These are phyloP conservation scores for Drosophila barbarae DNA, from an alignment of 2,888 invertebrate genomes.

Conservation along the genomic window DNA sequence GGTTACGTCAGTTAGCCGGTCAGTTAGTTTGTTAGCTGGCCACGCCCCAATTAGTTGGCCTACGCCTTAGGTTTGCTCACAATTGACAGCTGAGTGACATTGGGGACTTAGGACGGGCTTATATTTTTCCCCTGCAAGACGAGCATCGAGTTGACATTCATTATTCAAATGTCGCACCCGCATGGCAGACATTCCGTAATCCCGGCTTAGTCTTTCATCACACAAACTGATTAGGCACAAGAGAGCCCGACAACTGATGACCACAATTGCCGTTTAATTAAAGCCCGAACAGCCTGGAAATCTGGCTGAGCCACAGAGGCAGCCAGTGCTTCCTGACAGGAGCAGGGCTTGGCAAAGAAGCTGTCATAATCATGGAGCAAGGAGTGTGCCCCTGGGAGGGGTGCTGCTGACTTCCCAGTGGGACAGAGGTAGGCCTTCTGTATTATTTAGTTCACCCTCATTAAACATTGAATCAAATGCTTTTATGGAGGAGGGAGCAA, in stretches of 20 bases:
- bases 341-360: constrained; percentile 9
- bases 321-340: constrained; percentile 15
- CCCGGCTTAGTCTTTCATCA: constrained; percentile 51
- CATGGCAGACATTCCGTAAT: constrained; percentile 45
- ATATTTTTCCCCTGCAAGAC: constrained; percentile 46
- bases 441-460: constrained; percentile 44
- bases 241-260: constrained; percentile 38
- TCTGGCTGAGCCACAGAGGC: constrained; percentile 20
- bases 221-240: constrained; percentile 37
- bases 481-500: constrained; percentile 22
- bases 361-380: constrained; percentile 39
- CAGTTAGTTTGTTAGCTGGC: constrained; percentile 29
- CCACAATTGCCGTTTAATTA: constrained; percentile 57
- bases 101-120: constrained; percentile 44
- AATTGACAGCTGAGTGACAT: constrained; percentile 49
- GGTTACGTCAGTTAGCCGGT: constrained; percentile 33
- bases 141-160: constrained; percentile 48
- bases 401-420: constrained; percentile 10
- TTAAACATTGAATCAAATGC: constrained; percentile 51
- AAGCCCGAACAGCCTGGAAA: constrained; percentile 28
- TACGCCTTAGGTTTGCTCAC: constrained; percentile 17
- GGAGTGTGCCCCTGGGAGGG: constrained; percentile 3
- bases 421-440: constrained; percentile 26
- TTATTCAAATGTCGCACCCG: constrained; percentile 56
- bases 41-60: constrained; percentile 39